A percentile compares a stretch with the other conserved stretches of the same genome.
Conservation (phyloP, 2,888 invertebrate genomes). For the Lithophane leautieri region DNA sequence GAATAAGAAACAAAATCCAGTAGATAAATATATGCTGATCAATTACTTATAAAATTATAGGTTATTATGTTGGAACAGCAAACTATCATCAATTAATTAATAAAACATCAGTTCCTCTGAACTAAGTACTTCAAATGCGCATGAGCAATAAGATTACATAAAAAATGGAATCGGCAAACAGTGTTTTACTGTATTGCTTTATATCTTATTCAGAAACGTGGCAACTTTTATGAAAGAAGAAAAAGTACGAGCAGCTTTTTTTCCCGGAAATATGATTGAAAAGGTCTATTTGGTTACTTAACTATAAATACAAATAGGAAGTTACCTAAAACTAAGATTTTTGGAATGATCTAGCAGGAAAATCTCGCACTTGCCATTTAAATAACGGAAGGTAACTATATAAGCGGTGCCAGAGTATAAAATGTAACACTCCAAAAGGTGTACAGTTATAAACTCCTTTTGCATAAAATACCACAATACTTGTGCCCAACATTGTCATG, state of each 20-base stretch:
- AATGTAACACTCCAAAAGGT: constrained; percentile 15
- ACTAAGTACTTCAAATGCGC: constrained; percentile 50
- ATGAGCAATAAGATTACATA: constrained; percentile 36
- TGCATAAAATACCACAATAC: constrained; percentile 42
- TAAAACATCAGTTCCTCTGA: constrained; percentile 52
- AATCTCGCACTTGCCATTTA: background rate
- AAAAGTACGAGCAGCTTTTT: background rate
- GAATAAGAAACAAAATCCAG: constrained; percentile 19
- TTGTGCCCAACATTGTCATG: constrained; percentile 49
- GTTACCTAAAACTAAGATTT: background rate
- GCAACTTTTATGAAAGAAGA: background rate
- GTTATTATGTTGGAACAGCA: constrained; percentile 27
- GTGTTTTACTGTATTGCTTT: background rate
- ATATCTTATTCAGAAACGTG: constrained; percentile 7
- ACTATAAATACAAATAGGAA: background rate
- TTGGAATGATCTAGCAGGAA: background rate
- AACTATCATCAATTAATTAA: constrained; percentile 56
- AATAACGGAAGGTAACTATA: background rate
- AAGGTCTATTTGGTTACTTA: background rate
- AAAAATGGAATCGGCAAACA: constrained; percentile 6
- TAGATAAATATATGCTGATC: constrained; percentile 51
- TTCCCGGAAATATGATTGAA: background rate
- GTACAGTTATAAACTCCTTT: constrained; percentile 28
- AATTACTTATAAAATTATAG: constrained; percentile 47
- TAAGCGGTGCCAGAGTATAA: background rate